Percentiles rank a stretch among this genome's conserved stretches.
phyloP scores from a whole-genome alignment of 2,113 vertebrate species.

The Scopus umbretta region DNA sequence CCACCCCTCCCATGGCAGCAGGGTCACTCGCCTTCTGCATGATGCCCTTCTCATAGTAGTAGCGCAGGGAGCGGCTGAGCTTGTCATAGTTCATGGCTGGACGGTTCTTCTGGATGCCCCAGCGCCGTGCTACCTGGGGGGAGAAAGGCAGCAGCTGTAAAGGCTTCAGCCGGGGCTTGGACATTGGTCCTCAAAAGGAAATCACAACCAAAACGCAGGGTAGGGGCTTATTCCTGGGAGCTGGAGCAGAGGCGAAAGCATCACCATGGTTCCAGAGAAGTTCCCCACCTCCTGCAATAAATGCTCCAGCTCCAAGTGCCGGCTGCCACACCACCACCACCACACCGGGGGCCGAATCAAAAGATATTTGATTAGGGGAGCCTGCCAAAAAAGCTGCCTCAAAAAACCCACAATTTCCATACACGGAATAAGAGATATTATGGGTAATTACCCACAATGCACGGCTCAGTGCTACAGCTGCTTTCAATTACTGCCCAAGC shows the following conservation, averaged over 20 bases:
- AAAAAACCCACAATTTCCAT: conserved; percentile 68
- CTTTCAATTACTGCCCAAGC: conserved; percentile 68
- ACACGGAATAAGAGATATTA: conserved; percentile 58
- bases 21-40: conserved; percentile 89
- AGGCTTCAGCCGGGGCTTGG: not conserved
- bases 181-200: not conserved
- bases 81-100: conserved; percentile 99
- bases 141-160: not conserved
- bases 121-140: conserved; percentile 89
- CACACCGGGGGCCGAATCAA: conserved; percentile 56
- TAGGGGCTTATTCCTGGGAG: not conserved
- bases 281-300: not conserved
- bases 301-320: not conserved
- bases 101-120: conserved; percentile 97
- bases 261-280: rapidly evolving
- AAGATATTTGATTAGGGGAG: conserved; percentile 68
- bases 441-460: conserved; percentile 72
- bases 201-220: rapidly evolving
- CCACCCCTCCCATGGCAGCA: rapidly evolving
- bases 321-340: conserved; percentile 26
- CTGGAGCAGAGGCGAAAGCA: not conserved
- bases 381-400: conserved; percentile 67
- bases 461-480: conserved; percentile 68
- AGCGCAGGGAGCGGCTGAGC: conserved; percentile 94
- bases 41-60: conserved; percentile 98